A percentile compares a stretch with the other conserved stretches of the same genome.
Evolutionary conservation across 2,888 invertebrate species (phyloP).

Genomic region (Ariolimax columbianus): DNA sequence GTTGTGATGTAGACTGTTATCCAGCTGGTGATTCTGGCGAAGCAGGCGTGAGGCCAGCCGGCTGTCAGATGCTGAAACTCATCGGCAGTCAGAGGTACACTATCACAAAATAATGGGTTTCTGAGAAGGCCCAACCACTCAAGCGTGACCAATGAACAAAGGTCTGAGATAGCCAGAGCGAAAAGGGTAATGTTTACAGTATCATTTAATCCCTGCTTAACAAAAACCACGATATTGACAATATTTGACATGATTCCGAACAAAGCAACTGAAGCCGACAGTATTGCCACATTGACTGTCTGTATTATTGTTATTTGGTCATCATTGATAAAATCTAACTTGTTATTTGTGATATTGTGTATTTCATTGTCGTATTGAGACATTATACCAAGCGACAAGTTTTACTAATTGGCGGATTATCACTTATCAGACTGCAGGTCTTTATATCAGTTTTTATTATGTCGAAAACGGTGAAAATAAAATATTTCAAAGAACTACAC

Average conservation of each 20-base stretch:
- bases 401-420: too few species aligned
- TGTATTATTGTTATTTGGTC: not conserved
- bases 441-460: too few species aligned
- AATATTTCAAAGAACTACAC: too few species aligned
- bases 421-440: too few species aligned
- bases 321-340: not conserved
- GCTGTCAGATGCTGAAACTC: not conserved
- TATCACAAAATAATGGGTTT: not conserved
- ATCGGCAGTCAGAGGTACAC: not conserved
- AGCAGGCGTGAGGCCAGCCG: constrained; percentile 13
- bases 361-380: not conserved
- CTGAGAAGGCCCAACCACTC: not conserved
- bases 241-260: not conserved
- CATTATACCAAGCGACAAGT: too few species aligned
- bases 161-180: not conserved
- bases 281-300: not conserved
- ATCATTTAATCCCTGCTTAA: not conserved
- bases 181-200: constrained; percentile 2
- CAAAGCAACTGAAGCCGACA: not conserved
- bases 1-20: constrained; percentile 26
- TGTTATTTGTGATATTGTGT: not conserved
- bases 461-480: too few species aligned
- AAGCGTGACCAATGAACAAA: not conserved
- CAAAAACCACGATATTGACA: not conserved
- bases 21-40: constrained; percentile 5